phyloP scores from a whole-genome alignment of 1,140 invertebrate species.

The Theocolax elegans region DNA sequence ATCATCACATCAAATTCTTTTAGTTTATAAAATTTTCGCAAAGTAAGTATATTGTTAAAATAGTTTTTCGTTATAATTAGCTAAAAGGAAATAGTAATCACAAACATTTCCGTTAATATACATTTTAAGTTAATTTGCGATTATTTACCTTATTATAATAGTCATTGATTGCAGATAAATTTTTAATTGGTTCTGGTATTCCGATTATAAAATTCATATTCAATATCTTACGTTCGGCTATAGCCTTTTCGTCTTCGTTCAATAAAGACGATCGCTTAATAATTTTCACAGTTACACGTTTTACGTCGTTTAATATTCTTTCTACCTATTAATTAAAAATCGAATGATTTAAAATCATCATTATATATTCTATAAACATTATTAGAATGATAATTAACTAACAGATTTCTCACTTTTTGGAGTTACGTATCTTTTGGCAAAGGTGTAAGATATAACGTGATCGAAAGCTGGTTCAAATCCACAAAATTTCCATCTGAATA shows the following conservation, averaged over 20 bases:
- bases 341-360: no score
- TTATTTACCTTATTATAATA: constrained; percentile 26
- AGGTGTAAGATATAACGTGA: neutral
- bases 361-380: no score
- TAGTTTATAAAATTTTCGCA: constrained; percentile 7
- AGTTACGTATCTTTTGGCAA: neutral
- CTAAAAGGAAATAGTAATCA: no score
- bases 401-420: neutral
- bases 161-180: neutral
- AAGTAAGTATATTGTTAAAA: constrained; percentile 5
- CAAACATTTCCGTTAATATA: no score
- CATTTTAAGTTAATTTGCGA: no score
- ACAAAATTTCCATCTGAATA: no score
- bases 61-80: constrained; percentile 10
- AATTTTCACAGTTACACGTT: neutral
- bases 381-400: neutral
- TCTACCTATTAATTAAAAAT: constrained; percentile 3
- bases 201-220: constrained; percentile 18
- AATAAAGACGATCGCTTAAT: constrained; percentile 11
- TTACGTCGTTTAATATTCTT: constrained; percentile 6
- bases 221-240: neutral
- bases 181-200: constrained; percentile 2
- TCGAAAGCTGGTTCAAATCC: constrained; percentile 19
- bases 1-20: constrained; percentile 12
- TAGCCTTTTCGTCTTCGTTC: constrained; percentile 5